phyloP scores from a whole-genome alignment of 2,113 vertebrate species.

The Ascaphus truei region DNA sequence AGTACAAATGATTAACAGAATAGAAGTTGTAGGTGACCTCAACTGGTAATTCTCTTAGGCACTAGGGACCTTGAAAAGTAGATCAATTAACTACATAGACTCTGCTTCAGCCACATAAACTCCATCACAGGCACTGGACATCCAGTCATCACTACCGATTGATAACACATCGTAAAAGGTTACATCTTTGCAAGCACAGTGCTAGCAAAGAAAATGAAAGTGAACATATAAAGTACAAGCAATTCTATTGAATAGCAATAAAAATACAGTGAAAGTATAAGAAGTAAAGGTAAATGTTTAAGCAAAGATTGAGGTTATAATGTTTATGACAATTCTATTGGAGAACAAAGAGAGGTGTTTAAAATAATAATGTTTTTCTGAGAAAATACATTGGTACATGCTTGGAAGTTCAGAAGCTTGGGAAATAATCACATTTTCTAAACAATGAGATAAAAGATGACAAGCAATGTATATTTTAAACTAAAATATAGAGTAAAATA shows the following conservation, averaged over 20 bases:
- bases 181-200: background rate
- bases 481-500: too few relatives aligned
- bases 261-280: background rate
- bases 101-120: slow-evolving; percentile 12
- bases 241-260: background rate
- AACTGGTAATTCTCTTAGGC: slow-evolving; percentile 32
- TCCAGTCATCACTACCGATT: slow-evolving; percentile 16
- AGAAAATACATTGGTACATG: background rate
- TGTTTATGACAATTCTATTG: background rate
- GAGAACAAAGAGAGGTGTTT: background rate
- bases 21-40: slow-evolving; percentile 25
- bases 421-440: background rate
- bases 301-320: background rate
- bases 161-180: slow-evolving; percentile 17
- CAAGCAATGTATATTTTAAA: too few relatives aligned
- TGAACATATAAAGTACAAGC: background rate
- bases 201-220: background rate
- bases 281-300: background rate
- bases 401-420: background rate
- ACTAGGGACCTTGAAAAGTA: slow-evolving; percentile 23
- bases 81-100: slow-evolving; percentile 30
- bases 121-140: background rate
- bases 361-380: too few relatives aligned
- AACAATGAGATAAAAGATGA: too few relatives aligned
- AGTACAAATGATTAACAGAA: slow-evolving; percentile 27